A percentile compares a stretch with the other conserved stretches of the same genome.
Conservation (phyloP, 2,113 vertebrate genomes). For the Coptodon bakossiorum region DNA sequence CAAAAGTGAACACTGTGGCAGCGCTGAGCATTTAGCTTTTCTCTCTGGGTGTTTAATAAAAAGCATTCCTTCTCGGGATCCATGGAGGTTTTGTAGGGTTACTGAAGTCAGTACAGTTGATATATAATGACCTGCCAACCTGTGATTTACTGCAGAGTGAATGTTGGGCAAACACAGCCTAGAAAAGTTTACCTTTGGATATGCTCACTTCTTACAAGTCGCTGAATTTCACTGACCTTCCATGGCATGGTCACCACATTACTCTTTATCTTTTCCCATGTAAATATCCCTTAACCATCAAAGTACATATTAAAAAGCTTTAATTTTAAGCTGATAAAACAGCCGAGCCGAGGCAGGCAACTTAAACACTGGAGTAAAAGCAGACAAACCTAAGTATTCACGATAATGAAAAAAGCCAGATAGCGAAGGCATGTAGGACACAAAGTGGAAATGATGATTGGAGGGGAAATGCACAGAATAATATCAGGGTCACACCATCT, state of each 20-base stretch:
- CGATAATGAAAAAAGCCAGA: background rate
- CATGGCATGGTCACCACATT: background rate
- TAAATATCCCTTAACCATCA: accelerated
- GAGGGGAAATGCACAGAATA: background rate
- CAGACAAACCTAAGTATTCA: background rate
- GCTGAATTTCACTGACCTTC: background rate
- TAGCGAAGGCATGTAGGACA: accelerated
- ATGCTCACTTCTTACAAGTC: background rate
- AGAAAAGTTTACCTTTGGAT: background rate
- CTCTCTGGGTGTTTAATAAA: background rate
- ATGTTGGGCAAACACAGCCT: background rate
- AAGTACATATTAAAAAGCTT: background rate
- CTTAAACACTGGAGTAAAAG: background rate
- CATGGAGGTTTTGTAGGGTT: background rate
- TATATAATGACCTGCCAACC: background rate
- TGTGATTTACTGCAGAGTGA: background rate
- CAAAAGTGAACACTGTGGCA: background rate
- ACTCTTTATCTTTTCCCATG: background rate
- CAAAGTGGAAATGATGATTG: background rate
- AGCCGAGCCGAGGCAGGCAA: accelerated
- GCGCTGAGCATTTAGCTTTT: background rate
- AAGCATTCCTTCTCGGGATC: background rate
- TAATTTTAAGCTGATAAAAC: background rate
- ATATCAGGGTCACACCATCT: background rate
- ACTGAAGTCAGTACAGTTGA: background rate